phyloP scores from a whole-genome alignment of 2,113 vertebrate species.

The Oreochromis niloticus region DNA sequence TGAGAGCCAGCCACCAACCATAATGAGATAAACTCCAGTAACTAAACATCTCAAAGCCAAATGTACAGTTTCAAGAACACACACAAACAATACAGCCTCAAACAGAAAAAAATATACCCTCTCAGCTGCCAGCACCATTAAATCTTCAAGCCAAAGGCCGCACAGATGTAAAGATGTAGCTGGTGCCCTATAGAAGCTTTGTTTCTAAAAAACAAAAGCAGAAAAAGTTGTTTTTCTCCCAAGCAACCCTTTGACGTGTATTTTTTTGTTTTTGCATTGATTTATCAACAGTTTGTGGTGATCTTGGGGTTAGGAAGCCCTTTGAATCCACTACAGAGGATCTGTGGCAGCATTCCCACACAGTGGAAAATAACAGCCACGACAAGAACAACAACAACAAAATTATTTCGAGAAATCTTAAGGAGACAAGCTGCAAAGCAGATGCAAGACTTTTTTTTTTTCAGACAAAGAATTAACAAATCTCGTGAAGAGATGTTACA shows the following conservation, averaged over 20 bases:
- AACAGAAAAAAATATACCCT: neutral
- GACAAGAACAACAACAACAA: neutral
- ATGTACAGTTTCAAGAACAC: neutral
- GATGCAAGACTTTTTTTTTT: neutral
- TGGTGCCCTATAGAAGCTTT: neutral
- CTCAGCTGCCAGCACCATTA: neutral
- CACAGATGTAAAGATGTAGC: neutral
- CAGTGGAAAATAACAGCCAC: neutral
- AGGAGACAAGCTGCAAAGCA: neutral
- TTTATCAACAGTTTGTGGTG: neutral
- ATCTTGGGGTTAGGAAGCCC: neutral
- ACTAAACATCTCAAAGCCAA: neutral
- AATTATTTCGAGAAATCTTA: neutral
- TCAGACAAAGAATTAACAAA: neutral
- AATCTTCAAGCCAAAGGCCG: neutral
- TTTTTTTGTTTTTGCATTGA: neutral
- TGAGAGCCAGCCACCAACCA: neutral
- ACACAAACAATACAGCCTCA: neutral
- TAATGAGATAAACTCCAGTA: neutral
- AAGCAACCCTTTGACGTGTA: neutral
- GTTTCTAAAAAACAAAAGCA: neutral
- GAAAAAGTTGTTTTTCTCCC: slow-evolving; percentile 1
- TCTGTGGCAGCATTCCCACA: neutral
- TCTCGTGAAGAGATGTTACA: neutral
- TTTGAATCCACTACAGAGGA: slow-evolving; percentile 6